Base-by-base conservation (phyloP, 1,140 invertebrate genomes). In the Coelopa frigida region DNA sequence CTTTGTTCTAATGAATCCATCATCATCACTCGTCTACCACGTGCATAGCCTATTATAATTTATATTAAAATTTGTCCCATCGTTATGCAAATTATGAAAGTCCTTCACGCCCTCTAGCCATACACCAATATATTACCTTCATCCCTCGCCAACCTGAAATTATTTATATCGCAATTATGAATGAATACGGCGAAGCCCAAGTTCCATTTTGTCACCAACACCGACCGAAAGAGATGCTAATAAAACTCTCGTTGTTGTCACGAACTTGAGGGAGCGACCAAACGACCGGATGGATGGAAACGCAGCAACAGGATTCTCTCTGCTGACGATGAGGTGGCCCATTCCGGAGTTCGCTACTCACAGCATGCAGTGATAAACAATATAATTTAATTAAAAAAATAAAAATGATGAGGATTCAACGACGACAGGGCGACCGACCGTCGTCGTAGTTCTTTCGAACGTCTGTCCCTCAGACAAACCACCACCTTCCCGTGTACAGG, bases 301-400 rank as follows among this genome's bases (percentile, higher is more conserved):
- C 17, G 14, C n/a, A 39, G 15, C 14, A 39, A 18, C 15, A 22
- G 15, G 4, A 5, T n/a, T 21, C 4, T 14, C 18, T 40, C 12
- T 21, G 8, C 11, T 4, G 32, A 46, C 27, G 32, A 46, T 18
- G 35, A 35, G n/a, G n/a, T n/a, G n/a, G n/a, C n/a, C n/a, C n/a
- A n/a, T n/a, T n/a, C n/a, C n/a, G n/a, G n/a, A n/a, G n/a, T n/a
- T n/a, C n/a, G n/a, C n/a, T n/a, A n/a, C n/a, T n/a, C n/a, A n/a
- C n/a, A n/a, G n/a, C n/a, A n/a, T n/a, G n/a, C n/a, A n/a, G 18
- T 15, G 18, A 17, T 17, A 17, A 6, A 38, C 60, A 64, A 63
- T 63, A 63, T 63, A 60, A 63, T 63, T 63, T 63, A 63, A 63
- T 63, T 63, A 63, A 63, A 63, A 63, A 63, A 63, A 63, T 63